Evolutionary conservation across 2,888 invertebrate genomes (phyloP).

Genomic region (Pseudococcus longispinus): DNA sequence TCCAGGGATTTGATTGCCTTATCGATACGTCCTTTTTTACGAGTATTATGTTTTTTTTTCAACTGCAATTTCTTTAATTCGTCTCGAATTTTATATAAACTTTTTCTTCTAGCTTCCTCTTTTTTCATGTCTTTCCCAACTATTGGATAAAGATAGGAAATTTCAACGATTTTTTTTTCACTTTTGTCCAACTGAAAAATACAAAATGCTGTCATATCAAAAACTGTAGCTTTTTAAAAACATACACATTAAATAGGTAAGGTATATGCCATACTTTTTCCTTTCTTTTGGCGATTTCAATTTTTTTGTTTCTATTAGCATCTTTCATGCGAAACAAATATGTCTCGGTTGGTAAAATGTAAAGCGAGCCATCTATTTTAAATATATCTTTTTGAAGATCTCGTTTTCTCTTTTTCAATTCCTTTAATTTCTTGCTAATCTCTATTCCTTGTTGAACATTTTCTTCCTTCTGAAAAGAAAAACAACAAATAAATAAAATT

Average conservation of each 20-base stretch:
- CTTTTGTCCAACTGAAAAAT: slow-evolving; percentile 59
- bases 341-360: slow-evolving; percentile 57
- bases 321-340: slow-evolving; percentile 59
- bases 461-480: slow-evolving; percentile 48
- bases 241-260: too few relatives aligned
- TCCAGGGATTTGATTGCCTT: slow-evolving; percentile 61
- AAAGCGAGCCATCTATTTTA: too few relatives aligned
- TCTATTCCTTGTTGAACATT: slow-evolving; percentile 55
- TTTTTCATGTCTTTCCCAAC: slow-evolving; percentile 62
- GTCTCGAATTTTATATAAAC: slow-evolving; percentile 65
- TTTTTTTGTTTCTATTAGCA: slow-evolving; percentile 66
- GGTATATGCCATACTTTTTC: slow-evolving; percentile 58
- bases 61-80: slow-evolving; percentile 68
- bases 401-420: slow-evolving; percentile 63
- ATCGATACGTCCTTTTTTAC: slow-evolving; percentile 58
- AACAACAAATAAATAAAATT: neutral
- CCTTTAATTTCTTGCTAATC: slow-evolving; percentile 58
- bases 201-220: neutral
- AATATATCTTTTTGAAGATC: slow-evolving; percentile 58
- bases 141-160: slow-evolving; percentile 60
- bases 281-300: slow-evolving; percentile 64
- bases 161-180: slow-evolving; percentile 60
- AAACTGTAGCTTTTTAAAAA: neutral
- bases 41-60: slow-evolving; percentile 68
- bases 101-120: slow-evolving; percentile 65